These are phyloP conservation scores for Asarcornis scutulata DNA, from an alignment of 2,113 vertebrate species.

Conservation along the genomic window DNA sequence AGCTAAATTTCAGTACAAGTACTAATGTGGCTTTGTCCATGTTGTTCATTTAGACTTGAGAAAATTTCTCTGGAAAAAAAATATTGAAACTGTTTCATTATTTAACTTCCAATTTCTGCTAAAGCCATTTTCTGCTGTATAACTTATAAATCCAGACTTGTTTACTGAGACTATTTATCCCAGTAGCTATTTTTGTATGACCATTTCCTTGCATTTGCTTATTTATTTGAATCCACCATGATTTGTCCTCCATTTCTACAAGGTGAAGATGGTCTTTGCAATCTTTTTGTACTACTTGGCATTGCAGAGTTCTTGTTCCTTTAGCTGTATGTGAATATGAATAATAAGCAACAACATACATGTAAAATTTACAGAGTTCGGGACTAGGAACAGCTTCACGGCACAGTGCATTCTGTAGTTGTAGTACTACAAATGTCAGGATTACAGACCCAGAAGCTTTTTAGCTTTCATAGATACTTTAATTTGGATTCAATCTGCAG, in stretches of 20 bases:
- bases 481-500: neutral
- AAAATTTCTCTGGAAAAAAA: neutral
- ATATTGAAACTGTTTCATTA: neutral
- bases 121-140: neutral
- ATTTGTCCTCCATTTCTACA: neutral
- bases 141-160: neutral
- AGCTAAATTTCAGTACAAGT: neutral
- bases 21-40: neutral
- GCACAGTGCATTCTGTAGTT: neutral
- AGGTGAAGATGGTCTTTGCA: accelerated
- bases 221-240: neutral
- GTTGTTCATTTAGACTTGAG: neutral
- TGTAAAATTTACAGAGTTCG: neutral
- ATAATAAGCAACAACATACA: neutral
- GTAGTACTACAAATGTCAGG: neutral
- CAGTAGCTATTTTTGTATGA: neutral
- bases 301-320: neutral
- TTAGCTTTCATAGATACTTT: neutral
- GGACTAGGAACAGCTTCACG: neutral
- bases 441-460: neutral
- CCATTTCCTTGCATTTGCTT: neutral
- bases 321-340: neutral
- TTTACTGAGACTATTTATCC: neutral
- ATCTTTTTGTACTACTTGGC: neutral
- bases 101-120: neutral